Base-by-base conservation (phyloP, 1,140 invertebrate species). In the Pachyrhynchus sulphureomaculatus region DNA sequence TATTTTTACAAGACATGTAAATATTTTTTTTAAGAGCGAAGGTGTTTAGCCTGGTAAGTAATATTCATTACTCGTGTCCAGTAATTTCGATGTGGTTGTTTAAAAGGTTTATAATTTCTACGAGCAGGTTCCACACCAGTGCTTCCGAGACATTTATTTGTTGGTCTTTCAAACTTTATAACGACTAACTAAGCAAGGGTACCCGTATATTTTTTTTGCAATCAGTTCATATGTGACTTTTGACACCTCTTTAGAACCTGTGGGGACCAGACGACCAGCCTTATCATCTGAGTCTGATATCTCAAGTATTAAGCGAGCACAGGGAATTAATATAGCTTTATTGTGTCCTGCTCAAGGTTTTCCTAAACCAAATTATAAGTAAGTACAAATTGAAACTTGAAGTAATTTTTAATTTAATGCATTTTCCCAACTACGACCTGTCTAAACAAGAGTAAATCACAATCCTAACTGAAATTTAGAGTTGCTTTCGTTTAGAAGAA, bases 261-360 rank as follows among this genome's bases (percentile, higher is more conserved):
- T 87, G 64, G 85, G 86, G 69, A 82, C 81, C 62, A 86, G 86
- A 72, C 82, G 83, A 56, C 87, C 87, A 82, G 80, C 81, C 32
- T 87, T 89, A 74, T 83, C 86, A 13, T 83, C 83, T 61, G 83
- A 86, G 65, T 82, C 83, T 0, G 72, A 69, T 48, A 72, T 68
- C 48, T 71, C 68, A 39, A 67, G 67, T 57, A 80, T 83, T 68
- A 77, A 80, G 62, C 81, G 81, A 69, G 72, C 73, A 69, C 77
- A 72, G 63, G 77, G 70, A 51, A 54, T 86, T 84, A 79, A 82
- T 87, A 60, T 74, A 42, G 79, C 58, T 53, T 72, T 71, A 64
- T 75, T 74, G 66, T 77, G 68, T 71, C 77, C 75, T 67, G 80
- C 76, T 59, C 74, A 77, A 78, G 86, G 83, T 34, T 88, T 81